Evolutionary conservation across 2,888 invertebrate species (phyloP).

Genomic region (Ptychoptera contaminata): DNA sequence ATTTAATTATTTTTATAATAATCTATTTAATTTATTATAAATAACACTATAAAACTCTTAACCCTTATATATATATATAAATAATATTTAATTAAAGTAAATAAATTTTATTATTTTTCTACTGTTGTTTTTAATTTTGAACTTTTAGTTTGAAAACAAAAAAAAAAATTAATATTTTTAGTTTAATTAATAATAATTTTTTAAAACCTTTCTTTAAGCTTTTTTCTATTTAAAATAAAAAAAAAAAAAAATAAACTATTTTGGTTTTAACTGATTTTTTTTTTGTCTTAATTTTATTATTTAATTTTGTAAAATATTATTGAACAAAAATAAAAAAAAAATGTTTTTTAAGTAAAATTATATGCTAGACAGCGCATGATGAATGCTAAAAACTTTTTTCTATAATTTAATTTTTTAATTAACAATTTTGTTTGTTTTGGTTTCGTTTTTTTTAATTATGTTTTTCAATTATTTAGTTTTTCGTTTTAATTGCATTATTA

Average conservation of each 20-base stretch:
- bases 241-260: background rate
- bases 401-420: background rate
- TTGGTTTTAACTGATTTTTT: background rate
- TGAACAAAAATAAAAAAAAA: background rate
- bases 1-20: no score
- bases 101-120: no score
- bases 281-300: background rate
- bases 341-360: background rate
- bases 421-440: background rate
- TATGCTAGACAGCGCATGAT: no score
- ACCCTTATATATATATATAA: constrained; percentile 2
- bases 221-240: background rate
- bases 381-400: background rate
- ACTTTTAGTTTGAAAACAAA: no score
- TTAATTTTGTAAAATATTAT: background rate
- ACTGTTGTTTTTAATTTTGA: no score
- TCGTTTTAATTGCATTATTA: background rate
- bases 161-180: background rate
- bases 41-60: constrained; percentile 1
- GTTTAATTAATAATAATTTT: background rate
- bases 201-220: background rate
- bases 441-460: background rate
- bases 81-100: background rate
- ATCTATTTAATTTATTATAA: no score
- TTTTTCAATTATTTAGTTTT: background rate